Base-by-base conservation (phyloP, 2,113 vertebrate species). In the Hypomesus transpacificus region DNA sequence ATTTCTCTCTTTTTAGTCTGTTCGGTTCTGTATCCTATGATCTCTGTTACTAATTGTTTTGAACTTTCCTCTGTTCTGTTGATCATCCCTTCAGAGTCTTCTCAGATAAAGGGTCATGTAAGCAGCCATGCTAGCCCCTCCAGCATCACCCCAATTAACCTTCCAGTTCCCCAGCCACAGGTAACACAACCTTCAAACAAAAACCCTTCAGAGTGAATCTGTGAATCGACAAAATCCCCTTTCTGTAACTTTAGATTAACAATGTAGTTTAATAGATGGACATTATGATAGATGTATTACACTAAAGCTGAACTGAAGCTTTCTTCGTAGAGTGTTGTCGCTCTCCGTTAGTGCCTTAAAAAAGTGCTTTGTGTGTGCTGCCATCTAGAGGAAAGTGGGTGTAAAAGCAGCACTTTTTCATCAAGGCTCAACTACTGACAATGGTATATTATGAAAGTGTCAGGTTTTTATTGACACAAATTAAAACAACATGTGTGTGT, bases 1-100 rank as follows among this genome's bases (percentile, higher is more conserved):
- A 50, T 20, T n/a, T n/a, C 3, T 26, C 57, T 34, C 28, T 59
- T 26, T 51, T 20, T 39, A 34, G 58, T 60, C 58, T 67, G 26
- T 68, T 56, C 50, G 16, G 31, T 21, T 18, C 22, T 14, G 14
- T 4, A 17, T 53, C 20, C 14, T 14, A 22, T 61, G 22, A 59
- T 39, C 18, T 22, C 3, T 61, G 8, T 24, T 20, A 8, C 69
- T 31, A 50, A 26, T 6, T 20, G 57, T 58, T 14, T 34, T 46
- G 3, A 6, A 39, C 28, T 14, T 57, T 31, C 20, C 20, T 3
- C 9, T 46, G 11, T 1, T 52, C 31, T 26, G 11, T 39, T 3
- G n/a, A 16, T 71, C 50, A 57, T 61, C 61, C 72, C 77, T 50
- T 56, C 77, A 90, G 88, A 84, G 14, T 74, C 64, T 67, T 58